Percentiles rank a stretch among this genome's conserved stretches.
Conservation (phyloP, 2,113 vertebrate genomes). For the Atlantisia rogersi region DNA sequence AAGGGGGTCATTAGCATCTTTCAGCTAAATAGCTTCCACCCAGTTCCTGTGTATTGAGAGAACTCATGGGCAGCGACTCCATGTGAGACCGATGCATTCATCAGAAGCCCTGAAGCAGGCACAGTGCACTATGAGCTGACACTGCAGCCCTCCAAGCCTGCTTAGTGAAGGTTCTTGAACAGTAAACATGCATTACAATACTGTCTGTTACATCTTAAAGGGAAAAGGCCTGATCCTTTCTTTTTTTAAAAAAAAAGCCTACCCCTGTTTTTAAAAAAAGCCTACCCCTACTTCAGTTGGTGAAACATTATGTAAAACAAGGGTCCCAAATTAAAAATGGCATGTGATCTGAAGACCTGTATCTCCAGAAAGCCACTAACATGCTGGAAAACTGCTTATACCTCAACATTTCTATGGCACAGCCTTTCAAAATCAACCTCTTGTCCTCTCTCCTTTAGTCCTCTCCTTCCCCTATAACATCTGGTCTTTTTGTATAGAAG, state of each 20-base stretch:
- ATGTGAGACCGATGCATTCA: not conserved
- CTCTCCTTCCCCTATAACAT: not conserved
- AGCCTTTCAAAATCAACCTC: not conserved
- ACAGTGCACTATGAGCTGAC: not conserved
- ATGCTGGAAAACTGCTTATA: not conserved
- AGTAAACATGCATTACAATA: not conserved
- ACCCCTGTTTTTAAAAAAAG: not conserved
- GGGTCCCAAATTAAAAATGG: not conserved
- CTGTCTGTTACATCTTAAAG: not conserved
- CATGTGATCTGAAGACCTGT: not conserved
- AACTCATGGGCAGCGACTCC: not conserved
- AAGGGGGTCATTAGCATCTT: slow-evolving; percentile 29
- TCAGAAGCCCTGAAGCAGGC: not conserved
- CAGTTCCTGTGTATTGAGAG: not conserved
- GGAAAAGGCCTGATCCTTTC: not conserved
- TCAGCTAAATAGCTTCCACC: slow-evolving; percentile 12
- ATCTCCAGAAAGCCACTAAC: not conserved
- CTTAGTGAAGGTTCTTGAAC: not conserved
- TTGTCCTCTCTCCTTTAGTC: not conserved
- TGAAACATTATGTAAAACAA: fast-evolving
- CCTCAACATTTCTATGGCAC: not conserved
- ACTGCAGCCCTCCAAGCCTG: not conserved
- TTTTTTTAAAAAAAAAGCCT: no score
- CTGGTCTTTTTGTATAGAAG: not conserved
- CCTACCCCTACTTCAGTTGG: not conserved